Percentiles rank a stretch among this genome's conserved stretches.
Conservation (phyloP, 2,888 invertebrate genomes). For the Polyommatus iphigenia region DNA sequence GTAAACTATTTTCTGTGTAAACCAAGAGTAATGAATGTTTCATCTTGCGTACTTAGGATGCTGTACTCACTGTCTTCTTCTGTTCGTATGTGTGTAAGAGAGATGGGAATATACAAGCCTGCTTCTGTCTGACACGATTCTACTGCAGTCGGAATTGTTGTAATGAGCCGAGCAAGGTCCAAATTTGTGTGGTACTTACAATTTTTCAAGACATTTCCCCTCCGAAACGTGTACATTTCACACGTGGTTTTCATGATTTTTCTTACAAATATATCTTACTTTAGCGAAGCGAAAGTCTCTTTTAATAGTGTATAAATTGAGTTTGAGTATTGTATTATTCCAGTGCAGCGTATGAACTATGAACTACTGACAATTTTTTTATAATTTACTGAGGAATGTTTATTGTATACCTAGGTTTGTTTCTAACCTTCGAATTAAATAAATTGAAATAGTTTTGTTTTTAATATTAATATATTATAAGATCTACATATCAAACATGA, state of each 20-base stretch:
- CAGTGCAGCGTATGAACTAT: no score
- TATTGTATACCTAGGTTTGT: no score
- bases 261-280: neutral
- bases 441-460: no score
- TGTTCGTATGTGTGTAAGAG: neutral
- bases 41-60: constrained; percentile 27
- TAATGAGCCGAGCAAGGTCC: constrained; percentile 16
- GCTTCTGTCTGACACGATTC: constrained; percentile 2
- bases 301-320: no score
- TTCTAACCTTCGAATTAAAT: no score
- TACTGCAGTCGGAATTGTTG: constrained; percentile 25
- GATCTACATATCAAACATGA: no score
- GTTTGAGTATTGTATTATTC: no score
- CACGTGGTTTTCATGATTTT: neutral
- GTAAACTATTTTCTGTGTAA: constrained; percentile 33
- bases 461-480: no score
- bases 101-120: neutral
- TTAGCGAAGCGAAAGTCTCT: neutral
- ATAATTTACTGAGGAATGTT: no score
- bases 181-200: constrained; percentile 5
- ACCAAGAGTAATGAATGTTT: constrained; percentile 36
- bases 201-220: constrained; percentile 3
- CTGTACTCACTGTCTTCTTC: neutral
- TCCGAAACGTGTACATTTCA: neutral
- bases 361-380: no score